These are phyloP conservation scores for Cotesia vestalis DNA, from an alignment of 1,140 invertebrate genomes.

Conservation along the genomic window DNA sequence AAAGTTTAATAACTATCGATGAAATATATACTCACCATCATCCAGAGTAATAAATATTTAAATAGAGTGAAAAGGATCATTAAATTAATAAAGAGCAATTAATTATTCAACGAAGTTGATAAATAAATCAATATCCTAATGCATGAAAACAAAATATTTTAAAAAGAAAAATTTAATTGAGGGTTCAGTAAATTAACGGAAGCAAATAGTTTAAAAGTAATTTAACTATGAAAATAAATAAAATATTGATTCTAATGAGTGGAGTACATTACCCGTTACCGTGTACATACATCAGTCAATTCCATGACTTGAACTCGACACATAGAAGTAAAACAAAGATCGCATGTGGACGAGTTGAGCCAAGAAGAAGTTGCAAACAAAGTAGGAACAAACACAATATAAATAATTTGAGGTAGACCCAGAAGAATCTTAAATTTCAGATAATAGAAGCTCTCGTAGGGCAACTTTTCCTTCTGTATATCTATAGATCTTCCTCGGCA, in stretches of 20 bases:
- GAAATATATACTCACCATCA: no score
- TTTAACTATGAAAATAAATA: not conserved
- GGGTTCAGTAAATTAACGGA: no score
- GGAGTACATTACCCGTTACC: not conserved
- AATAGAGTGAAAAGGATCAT: no score
- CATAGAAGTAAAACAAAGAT: slow-evolving; percentile 6
- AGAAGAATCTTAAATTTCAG: slow-evolving; percentile 17
- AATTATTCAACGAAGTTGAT: no score
- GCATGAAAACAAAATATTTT: not conserved
- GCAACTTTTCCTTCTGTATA: slow-evolving; percentile 6
- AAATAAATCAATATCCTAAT: no score
- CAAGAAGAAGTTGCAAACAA: no score
- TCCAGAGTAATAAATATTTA: no score
- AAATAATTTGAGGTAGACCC: not conserved
- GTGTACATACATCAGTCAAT: slow-evolving; percentile 16
- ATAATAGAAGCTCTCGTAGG: slow-evolving; percentile 27
- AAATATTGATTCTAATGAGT: slow-evolving; percentile 1
- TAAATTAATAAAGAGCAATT: no score
- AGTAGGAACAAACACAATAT: not conserved
- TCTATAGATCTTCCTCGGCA: no score
- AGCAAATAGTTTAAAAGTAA: not conserved
- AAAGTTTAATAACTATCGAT: no score
- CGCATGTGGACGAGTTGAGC: not conserved
- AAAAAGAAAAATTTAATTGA: not conserved
- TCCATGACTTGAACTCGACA: slow-evolving; percentile 21